These are phyloP conservation scores for Orestias chungarensis DNA, from an alignment of 2,797 vertebrate genomes.

Conservation along the genomic window DNA sequence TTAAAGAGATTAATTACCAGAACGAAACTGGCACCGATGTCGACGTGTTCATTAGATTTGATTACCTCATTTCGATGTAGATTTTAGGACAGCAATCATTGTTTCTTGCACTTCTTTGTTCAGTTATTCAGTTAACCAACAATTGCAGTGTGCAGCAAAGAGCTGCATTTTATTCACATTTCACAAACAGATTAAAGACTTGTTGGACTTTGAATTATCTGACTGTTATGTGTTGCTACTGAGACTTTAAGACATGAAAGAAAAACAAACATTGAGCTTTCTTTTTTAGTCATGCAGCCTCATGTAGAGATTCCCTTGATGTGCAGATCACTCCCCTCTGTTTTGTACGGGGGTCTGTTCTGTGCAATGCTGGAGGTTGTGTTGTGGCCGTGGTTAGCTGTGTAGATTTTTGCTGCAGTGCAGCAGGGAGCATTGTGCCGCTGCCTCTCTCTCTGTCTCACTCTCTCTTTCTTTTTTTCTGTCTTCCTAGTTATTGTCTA, in stretches of 20 bases:
- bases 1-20: constrained; percentile 13
- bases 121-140: constrained; percentile 5
- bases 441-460: constrained; percentile 68
- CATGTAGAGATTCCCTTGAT: constrained; percentile 9
- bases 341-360: constrained; percentile 65
- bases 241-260: constrained; percentile 7
- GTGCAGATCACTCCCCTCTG: constrained; percentile 28
- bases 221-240: constrained; percentile 23
- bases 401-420: constrained; percentile 92
- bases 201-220: constrained; percentile 16
- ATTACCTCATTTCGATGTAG: constrained; percentile 7
- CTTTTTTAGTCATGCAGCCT: not conserved
- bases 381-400: constrained; percentile 79
- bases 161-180: constrained; percentile 8
- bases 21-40: not conserved
- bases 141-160: constrained; percentile 2
- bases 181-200: constrained; percentile 6
- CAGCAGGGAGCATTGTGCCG: constrained; percentile 85
- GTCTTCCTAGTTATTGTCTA: constrained; percentile 23
- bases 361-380: constrained; percentile 79
- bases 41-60: constrained; percentile 9
- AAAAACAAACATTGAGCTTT: not conserved
- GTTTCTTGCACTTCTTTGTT: constrained; percentile 23
- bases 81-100: not conserved
- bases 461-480: constrained; percentile 24